A percentile compares a stretch with the other conserved stretches of the same genome.
phyloP scores from a whole-genome alignment of 1,140 invertebrate species.

The Papilio helenus region DNA sequence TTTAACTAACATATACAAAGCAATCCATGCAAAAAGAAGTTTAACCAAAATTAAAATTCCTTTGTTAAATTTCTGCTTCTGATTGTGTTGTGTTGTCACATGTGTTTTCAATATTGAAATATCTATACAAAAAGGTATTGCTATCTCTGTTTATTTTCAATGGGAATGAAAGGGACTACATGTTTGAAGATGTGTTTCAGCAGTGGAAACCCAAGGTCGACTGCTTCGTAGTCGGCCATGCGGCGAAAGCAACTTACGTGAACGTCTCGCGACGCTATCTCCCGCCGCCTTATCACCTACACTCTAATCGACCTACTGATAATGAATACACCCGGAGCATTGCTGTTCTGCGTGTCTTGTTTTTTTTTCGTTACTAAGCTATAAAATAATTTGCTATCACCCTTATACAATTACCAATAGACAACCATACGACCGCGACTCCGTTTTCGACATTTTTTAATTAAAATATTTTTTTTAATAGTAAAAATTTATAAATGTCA shows the following conservation, averaged over 20 bases:
- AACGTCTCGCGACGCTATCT: constrained; percentile 1
- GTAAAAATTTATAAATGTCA: not conserved
- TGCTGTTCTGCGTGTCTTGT: not conserved
- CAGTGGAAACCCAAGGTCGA: not conserved
- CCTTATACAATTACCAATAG: not conserved
- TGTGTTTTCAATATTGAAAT: too few relatives aligned
- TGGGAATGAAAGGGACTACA: too few relatives aligned
- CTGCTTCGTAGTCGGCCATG: not conserved
- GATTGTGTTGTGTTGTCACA: too few relatives aligned
- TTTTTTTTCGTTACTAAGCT: not conserved
- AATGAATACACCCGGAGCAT: not conserved
- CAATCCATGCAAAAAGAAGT: too few relatives aligned
- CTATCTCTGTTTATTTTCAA: too few relatives aligned
- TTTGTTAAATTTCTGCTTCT: too few relatives aligned
- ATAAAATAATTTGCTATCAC: not conserved
- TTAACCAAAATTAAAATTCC: too few relatives aligned
- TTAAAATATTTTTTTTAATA: not conserved
- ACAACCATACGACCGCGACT: not conserved
- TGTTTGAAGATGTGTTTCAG: too few relatives aligned
- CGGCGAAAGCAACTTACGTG: not conserved
- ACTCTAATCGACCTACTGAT: constrained; percentile 4
- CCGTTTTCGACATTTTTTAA: not conserved
- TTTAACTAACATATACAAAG: too few relatives aligned
- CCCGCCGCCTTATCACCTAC: constrained; percentile 5
- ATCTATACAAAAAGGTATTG: too few relatives aligned